phyloP scores from a whole-genome alignment of 2,797 vertebrate genomes.

The Scolopax bukidnonensis region DNA sequence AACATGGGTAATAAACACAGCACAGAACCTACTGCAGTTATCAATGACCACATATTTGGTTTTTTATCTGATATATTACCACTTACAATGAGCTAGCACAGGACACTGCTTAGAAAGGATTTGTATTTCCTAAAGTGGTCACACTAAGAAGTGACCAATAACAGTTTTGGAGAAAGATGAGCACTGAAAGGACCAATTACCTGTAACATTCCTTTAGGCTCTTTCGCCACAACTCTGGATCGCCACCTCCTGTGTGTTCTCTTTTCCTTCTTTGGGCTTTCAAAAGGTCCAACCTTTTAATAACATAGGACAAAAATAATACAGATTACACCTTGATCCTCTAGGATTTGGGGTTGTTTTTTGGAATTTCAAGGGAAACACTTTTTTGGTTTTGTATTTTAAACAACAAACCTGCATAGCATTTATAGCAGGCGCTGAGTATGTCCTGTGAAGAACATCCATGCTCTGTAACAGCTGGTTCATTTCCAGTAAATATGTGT shows the following conservation, averaged over 20 bases:
- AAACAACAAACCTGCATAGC: slow-evolving; percentile 89
- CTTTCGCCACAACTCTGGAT: slow-evolving; percentile 91
- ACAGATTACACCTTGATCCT: background rate
- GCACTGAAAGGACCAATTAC: slow-evolving; percentile 68
- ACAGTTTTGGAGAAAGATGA: background rate
- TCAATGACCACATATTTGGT: background rate
- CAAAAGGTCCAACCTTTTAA: slow-evolving; percentile 87
- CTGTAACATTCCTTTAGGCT: slow-evolving; percentile 93
- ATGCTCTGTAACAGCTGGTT: slow-evolving; percentile 93
- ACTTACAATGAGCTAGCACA: background rate
- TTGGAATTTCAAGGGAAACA: background rate
- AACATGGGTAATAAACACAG: background rate
- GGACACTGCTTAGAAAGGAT: background rate
- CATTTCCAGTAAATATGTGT: slow-evolving; percentile 90
- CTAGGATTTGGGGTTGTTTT: background rate
- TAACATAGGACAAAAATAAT: slow-evolving; percentile 48
- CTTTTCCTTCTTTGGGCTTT: slow-evolving; percentile 98
- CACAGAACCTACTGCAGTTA: background rate
- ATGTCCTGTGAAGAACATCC: slow-evolving; percentile 96
- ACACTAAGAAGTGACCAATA: background rate
- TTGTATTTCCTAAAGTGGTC: background rate
- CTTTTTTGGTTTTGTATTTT: background rate
- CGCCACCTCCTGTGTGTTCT: slow-evolving; percentile 90
- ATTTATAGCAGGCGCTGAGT: slow-evolving; percentile 95
- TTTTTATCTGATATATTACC: background rate